Percentiles rank a stretch among this genome's conserved stretches.
Evolutionary conservation across 2,888 invertebrate species (phyloP).

Genomic region (Polyommatus iphigenia): DNA sequence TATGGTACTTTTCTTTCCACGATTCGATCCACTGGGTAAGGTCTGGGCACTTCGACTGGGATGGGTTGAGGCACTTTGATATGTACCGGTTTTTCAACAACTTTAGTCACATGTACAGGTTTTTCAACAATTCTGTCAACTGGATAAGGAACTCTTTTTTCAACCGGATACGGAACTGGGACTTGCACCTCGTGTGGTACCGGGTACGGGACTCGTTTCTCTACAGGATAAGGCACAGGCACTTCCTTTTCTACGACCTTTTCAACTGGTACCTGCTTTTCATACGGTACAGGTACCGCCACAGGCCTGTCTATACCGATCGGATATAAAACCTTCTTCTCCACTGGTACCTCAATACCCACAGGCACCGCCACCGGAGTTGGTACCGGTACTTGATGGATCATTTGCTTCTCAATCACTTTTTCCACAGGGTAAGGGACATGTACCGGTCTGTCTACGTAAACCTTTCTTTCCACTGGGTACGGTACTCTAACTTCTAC

Average conservation of each 20-base stretch:
- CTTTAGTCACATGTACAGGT: conserved; percentile 74
- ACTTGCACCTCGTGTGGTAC: conserved; percentile 65
- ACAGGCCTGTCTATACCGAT: conserved; percentile 67
- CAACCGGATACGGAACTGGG: conserved; percentile 60
- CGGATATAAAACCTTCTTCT: conserved; percentile 63
- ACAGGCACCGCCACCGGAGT: conserved; percentile 69
- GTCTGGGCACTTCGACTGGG: conserved; percentile 62
- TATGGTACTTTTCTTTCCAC: conserved; percentile 73
- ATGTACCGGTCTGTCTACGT: conserved; percentile 73
- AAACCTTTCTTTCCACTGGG: conserved; percentile 75
- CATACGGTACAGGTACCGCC: conserved; percentile 68
- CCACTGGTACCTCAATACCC: conserved; percentile 60
- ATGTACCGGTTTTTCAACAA: conserved; percentile 68
- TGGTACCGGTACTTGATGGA: conserved; percentile 65
- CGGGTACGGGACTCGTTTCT: conserved; percentile 70
- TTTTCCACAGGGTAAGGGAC: conserved; percentile 76
- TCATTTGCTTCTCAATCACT: conserved; percentile 73
- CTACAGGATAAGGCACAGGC: conserved; percentile 74
- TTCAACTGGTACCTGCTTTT: conserved; percentile 61
- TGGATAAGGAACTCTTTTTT: conserved; percentile 77
- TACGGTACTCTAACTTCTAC: conserved; percentile 77
- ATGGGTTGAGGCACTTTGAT: conserved; percentile 67
- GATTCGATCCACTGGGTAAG: conserved; percentile 76
- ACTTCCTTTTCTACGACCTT: conserved; percentile 70
- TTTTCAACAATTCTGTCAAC: conserved; percentile 79